A percentile compares a stretch with the other conserved stretches of the same genome.
phyloP scores from a whole-genome alignment of 2,797 vertebrate genomes.

The Esox lucius region DNA sequence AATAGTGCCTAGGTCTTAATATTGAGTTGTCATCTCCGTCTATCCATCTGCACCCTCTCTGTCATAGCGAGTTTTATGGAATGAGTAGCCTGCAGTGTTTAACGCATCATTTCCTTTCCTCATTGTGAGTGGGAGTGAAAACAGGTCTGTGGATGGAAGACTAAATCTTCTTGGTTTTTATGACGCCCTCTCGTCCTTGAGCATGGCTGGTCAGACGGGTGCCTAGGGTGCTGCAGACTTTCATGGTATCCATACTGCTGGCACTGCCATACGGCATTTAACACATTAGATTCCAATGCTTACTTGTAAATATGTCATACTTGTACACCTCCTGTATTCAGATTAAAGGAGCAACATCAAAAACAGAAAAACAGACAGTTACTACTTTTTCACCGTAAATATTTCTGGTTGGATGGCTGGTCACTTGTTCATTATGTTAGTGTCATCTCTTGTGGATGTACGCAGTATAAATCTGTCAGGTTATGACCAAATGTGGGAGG shows the following conservation, averaged over 20 bases:
- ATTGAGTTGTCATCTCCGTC: constrained; percentile 60
- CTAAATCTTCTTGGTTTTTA: constrained; percentile 68
- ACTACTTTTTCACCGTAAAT: too few relatives aligned
- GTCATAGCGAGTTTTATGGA: constrained; percentile 60
- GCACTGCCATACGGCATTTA: constrained; percentile 23
- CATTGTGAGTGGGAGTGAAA: constrained; percentile 47
- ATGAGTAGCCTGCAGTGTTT: constrained; percentile 65
- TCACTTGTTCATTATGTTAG: too few relatives aligned
- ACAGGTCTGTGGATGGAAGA: constrained; percentile 17
- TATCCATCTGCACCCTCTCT: constrained; percentile 38
- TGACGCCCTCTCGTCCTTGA: constrained; percentile 60
- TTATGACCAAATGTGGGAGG: too few relatives aligned
- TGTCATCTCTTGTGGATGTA: too few relatives aligned
- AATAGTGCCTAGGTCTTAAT: constrained; percentile 47
- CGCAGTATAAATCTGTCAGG: too few relatives aligned
- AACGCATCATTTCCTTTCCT: constrained; percentile 68
- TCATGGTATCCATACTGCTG: constrained; percentile 24
- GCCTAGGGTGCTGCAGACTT: constrained; percentile 56
- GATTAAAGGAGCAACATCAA: not conserved
- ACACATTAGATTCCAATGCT: not conserved
- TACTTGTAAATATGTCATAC: not conserved
- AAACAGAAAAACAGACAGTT: not conserved
- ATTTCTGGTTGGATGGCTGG: too few relatives aligned
- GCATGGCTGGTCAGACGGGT: constrained; percentile 58
- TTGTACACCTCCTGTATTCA: not conserved